A percentile compares a stretch with the other conserved stretches of the same genome.
Conservation (phyloP, 92 coral and sea anemone genomes). For the Zoanthus solanderi region DNA sequence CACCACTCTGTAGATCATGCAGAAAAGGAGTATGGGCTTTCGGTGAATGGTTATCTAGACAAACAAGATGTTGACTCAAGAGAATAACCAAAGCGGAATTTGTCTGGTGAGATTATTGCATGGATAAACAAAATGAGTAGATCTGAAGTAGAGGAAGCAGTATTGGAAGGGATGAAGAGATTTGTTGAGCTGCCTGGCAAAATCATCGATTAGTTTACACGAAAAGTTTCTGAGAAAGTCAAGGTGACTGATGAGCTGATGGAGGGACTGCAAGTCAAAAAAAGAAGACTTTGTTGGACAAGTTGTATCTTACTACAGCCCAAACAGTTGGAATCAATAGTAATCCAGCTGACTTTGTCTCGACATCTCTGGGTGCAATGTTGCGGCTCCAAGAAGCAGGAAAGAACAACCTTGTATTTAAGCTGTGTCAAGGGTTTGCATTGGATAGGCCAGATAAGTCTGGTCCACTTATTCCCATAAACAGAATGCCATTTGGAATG, state of each 20-base stretch:
- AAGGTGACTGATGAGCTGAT: neutral
- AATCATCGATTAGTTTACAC: slow-evolving; percentile 12
- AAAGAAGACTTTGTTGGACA: neutral
- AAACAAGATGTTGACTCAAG: neutral
- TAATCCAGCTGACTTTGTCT: slow-evolving; percentile 21
- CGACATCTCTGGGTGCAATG: neutral
- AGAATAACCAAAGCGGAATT: slow-evolving; percentile 13
- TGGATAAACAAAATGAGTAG: slow-evolving; percentile 29
- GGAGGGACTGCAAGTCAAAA: neutral
- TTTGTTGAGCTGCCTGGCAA: slow-evolving; percentile 2
- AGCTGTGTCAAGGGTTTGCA: slow-evolving; percentile 26
- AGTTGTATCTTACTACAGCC: slow-evolving; percentile 11
- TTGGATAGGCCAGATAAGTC: slow-evolving; percentile 39
- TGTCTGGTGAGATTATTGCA: slow-evolving; percentile 37
- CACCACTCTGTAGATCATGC: slow-evolving; percentile 9
- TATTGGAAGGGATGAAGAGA: slow-evolving; percentile 22
- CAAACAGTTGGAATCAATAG: neutral
- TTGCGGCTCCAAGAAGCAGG: neutral
- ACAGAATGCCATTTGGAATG: slow-evolving; percentile 43
- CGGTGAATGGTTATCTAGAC: slow-evolving; percentile 21
- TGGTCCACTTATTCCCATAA: slow-evolving; percentile 25
- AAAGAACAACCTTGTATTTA: neutral
- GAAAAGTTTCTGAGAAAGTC: slow-evolving; percentile 10
- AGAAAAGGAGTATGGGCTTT: slow-evolving; percentile 25
- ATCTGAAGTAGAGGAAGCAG: slow-evolving; percentile 31